phyloP scores from a whole-genome alignment of 1,140 invertebrate species.

The Rhyzopertha dominica region DNA sequence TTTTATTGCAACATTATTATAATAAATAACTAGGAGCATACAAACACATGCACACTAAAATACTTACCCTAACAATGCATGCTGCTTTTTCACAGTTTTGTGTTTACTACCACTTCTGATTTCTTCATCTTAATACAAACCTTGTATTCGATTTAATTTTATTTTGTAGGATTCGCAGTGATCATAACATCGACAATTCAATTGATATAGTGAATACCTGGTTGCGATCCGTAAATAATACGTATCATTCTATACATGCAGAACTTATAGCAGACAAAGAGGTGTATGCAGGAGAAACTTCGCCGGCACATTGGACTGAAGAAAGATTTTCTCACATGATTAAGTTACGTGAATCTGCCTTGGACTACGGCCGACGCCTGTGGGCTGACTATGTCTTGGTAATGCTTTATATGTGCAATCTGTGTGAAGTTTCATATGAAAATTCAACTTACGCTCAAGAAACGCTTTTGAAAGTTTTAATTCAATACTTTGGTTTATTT shows the following conservation, averaged over 20 bases:
- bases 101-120: background rate
- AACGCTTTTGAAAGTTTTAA: background rate
- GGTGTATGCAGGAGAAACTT: constrained; percentile 56
- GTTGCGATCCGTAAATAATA: constrained; percentile 54
- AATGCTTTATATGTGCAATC: constrained; percentile 32
- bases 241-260: constrained; percentile 71
- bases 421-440: constrained; percentile 3
- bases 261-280: constrained; percentile 53
- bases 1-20: too few relatives aligned
- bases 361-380: constrained; percentile 63
- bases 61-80: too few relatives aligned
- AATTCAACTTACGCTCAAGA: background rate
- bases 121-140: constrained; percentile 3
- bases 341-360: constrained; percentile 69
- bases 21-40: too few relatives aligned
- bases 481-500: background rate
- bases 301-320: constrained; percentile 68
- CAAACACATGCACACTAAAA: too few relatives aligned
- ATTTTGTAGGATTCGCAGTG: constrained; percentile 77
- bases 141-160: too few relatives aligned
- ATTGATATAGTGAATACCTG: constrained; percentile 69
- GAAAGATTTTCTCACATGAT: constrained; percentile 79
- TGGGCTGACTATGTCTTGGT: constrained; percentile 87
- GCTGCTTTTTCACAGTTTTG: constrained; percentile 1
- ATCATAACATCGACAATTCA: constrained; percentile 81